Evolutionary conservation across 1,140 invertebrate genomes (phyloP), one percentile per base, ranked within the genome.

Genomic region (Berghia stephanieae): DNA sequence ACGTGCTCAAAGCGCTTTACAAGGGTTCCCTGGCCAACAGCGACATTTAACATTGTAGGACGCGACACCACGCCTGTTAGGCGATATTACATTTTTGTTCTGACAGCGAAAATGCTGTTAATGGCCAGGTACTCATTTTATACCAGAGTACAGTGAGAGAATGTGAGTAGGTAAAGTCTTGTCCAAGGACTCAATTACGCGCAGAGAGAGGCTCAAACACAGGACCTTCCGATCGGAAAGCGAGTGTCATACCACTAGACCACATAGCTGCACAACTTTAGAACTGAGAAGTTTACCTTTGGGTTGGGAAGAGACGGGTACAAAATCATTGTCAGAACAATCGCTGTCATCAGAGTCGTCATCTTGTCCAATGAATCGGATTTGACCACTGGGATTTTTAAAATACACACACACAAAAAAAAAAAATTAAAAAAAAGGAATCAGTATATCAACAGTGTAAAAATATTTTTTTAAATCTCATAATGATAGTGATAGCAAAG

Each of bases 341-440:
- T 3, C 21, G 31, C 16, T 43, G 10, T 38, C 18, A 76, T 76
- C 74, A 6, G 74, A 76, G 27, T 68, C 43, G 1, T 44, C 74
- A 36, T 49, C 63, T 38, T 68, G 74, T 27, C 42, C 68, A 63
- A 76, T 76, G 63, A 76, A 76, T 16, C 31, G 74, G 13, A 76
- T 67, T 38, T 76, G 74, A 38, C 74, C 74, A 38, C 74, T 76
- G 73, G 10, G 10, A 1, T 24, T 1, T 4, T 36, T 38, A 74
- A 13, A 8, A 60, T 36, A 38, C 42, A 43, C 18, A 70, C 3
- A 27, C 10, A 63, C 57, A 63, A 63, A 63, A 63, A 27, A 63
- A 27, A 63, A 63, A 27, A 8, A 63, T 16, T 63, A 8, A 16
- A 8, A 24, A 31, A 63, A 24, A 63, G 57, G 27, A 63, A 63